phyloP scores from a whole-genome alignment of 2,113 vertebrate species.

The Dolichallabes microphthalmus region DNA sequence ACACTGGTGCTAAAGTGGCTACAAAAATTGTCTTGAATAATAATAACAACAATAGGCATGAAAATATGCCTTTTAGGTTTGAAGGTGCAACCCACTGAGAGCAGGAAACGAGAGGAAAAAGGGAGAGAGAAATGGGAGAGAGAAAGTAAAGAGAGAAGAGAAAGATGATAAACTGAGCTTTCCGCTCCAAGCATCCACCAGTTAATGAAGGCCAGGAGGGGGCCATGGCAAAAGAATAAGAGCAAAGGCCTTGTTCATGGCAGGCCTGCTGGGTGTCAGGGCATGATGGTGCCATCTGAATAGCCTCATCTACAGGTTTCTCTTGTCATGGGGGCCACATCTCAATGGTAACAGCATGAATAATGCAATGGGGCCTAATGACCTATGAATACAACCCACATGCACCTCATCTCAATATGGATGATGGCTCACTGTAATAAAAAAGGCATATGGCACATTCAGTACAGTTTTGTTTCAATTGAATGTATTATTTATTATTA shows the following conservation, averaged over 20 bases:
- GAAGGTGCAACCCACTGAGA: conserved; percentile 57
- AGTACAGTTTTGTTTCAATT: not conserved
- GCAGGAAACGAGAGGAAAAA: conserved; percentile 27
- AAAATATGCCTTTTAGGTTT: conserved; percentile 54
- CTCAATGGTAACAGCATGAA: conserved; percentile 63
- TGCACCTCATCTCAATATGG: conserved; percentile 63
- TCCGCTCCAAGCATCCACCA: not conserved
- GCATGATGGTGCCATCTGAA: conserved; percentile 45
- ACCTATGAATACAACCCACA: conserved; percentile 59
- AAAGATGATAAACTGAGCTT: conserved; percentile 13
- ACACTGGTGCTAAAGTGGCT: conserved; percentile 65
- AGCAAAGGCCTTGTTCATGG: conserved; percentile 42
- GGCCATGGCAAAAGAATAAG: conserved; percentile 22
- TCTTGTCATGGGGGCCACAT: conserved; percentile 52
- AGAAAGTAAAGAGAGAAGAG: not conserved
- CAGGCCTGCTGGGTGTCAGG: conserved; percentile 17
- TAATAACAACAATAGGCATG: conserved; percentile 58
- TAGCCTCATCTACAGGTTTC: conserved; percentile 62
- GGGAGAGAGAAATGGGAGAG: conserved; percentile 15
- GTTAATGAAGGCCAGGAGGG: conserved; percentile 12
- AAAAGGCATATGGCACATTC: not conserved
- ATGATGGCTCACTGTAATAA: conserved; percentile 27
- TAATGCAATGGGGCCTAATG: conserved; percentile 65
- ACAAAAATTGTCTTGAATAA: conserved; percentile 19
- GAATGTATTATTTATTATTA: not conserved